Evolutionary conservation across 2,888 invertebrate genomes (phyloP), one percentile per base, ranked within the genome.

Genomic region (Apeira syringaria): DNA sequence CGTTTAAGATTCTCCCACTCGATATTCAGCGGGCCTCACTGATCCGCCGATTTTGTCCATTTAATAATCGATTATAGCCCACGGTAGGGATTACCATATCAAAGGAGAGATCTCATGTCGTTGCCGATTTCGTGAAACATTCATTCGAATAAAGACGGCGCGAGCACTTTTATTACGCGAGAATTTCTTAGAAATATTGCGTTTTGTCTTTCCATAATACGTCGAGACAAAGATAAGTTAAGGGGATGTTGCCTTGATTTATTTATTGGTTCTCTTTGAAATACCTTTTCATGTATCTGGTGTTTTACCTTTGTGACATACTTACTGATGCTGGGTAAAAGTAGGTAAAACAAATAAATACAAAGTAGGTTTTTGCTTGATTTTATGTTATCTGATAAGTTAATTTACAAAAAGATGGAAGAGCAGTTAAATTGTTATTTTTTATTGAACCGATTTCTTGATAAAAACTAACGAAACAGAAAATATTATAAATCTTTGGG

Each of bases 51-150:
- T 74, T 80, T 73, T 77, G 74, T 75, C 80, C 80, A 78, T 84
- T 83, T 84, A 82, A 84, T 86, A 87, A 85, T 86, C 83, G 82
- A 82, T 84, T 81, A 81, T 80, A 71, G 78, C 69, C 56, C 61
- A 72, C 75, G 81, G 75, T 68, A 66, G 61, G 73, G 73, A 86
- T 87, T 86, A 86, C 81, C 86, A 87, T 86, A 85, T 86, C 86
- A 86, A 87, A 81, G 82, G 84, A 79, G 79, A 77, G 77, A 81
- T 79, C 78, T 76, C 74, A 69, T 76, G 78, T 73, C 74, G 57
- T 67, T 76, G 69, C 77, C 80, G 82, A 83, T 81, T 82, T 82
- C 61, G 75, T 77, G 70, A 80, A 80, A 76, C 77, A 80, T 81
- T 80, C 61, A 61, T 59, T 64, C 68, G 40, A 36, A 43, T 49